phyloP scores from a whole-genome alignment of 2,797 vertebrate species.

The Sebastes baramenuke region DNA sequence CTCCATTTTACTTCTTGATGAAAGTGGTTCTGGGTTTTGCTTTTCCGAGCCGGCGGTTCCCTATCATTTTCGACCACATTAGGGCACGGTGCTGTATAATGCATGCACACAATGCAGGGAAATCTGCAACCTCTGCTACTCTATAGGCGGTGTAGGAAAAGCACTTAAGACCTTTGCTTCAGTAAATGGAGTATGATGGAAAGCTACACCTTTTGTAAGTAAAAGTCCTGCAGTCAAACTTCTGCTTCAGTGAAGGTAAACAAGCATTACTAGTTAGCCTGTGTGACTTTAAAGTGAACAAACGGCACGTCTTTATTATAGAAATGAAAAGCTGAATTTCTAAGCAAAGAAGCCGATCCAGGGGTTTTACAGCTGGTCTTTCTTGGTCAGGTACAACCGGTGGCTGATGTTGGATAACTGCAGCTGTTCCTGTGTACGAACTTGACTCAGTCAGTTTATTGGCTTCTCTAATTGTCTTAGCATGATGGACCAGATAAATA shows the following conservation, averaged over 20 bases:
- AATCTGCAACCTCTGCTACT: background rate
- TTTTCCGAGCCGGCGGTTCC: background rate
- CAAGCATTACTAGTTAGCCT: background rate
- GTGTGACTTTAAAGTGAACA: background rate
- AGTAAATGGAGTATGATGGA: background rate
- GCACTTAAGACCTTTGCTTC: background rate
- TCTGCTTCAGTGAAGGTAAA: background rate
- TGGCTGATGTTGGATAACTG: no score
- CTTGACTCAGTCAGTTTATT: background rate
- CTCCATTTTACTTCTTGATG: background rate
- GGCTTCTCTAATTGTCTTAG: background rate
- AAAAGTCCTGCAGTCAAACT: background rate
- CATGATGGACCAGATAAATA: background rate
- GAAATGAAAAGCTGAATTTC: background rate
- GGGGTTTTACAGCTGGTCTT: background rate
- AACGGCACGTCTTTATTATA: background rate
- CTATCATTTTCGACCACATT: conserved; percentile 1
- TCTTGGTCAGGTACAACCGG: background rate
- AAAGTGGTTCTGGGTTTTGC: conserved; percentile 15
- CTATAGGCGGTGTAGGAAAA: background rate
- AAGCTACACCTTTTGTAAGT: fast-evolving
- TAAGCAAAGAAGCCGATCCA: background rate
- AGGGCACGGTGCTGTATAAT: background rate
- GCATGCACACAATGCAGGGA: background rate
- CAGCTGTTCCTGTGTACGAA: no score